Evolutionary conservation across 2,797 vertebrate genomes (phyloP).

Genomic region (Kryptolebias ocellatus): DNA sequence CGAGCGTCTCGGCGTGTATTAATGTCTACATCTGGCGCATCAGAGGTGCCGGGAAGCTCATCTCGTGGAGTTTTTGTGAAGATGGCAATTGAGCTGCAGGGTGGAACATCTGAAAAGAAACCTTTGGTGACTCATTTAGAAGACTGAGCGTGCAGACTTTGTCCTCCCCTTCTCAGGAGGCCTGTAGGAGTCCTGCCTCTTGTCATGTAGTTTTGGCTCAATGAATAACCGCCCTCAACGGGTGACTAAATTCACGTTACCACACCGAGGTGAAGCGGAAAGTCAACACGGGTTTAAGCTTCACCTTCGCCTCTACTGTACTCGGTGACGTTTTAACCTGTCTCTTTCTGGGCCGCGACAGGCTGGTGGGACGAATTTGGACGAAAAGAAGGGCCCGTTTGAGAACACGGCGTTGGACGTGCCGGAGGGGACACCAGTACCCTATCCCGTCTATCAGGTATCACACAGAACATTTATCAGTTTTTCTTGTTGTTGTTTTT

Average conservation of each 20-base stretch:
- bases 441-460: conserved; percentile 79
- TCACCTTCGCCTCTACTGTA: conserved; percentile 5
- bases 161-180: conserved; percentile 34
- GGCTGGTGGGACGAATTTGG: conserved; percentile 73
- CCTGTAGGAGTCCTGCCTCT: conserved; percentile 15
- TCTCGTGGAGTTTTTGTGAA: background rate
- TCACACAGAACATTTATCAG: background rate
- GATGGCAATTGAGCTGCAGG: no score
- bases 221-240: conserved; percentile 72
- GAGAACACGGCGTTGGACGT: conserved; percentile 68
- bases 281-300: conserved; percentile 28
- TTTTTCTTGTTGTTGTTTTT: no score
- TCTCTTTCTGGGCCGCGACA: conserved; percentile 48
- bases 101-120: conserved; percentile 9
- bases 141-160: conserved; percentile 60
- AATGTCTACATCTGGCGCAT: conserved; percentile 7
- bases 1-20: conserved; percentile 19
- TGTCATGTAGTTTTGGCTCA: conserved; percentile 54
- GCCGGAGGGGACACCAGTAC: conserved; percentile 74
- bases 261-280: conserved; percentile 8
- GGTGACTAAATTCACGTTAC: conserved; percentile 19
- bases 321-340: conserved; percentile 40
- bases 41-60: background rate
- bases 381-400: conserved; percentile 78
- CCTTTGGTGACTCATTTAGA: background rate